Evolutionary conservation across 1,140 invertebrate species (phyloP), one percentile per base, ranked within the genome.

Genomic region (Pachypsylla venusta): DNA sequence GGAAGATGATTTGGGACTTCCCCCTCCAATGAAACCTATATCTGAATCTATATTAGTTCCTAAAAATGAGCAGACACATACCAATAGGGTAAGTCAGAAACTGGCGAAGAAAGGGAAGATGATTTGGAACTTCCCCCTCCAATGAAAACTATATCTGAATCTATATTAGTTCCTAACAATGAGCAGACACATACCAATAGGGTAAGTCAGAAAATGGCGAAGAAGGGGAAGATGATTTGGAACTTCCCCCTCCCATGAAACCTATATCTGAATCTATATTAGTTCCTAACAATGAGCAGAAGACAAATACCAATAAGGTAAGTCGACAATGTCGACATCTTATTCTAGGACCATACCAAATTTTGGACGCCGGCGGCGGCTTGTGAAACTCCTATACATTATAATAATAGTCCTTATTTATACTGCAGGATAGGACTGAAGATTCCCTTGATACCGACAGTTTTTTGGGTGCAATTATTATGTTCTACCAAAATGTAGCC

Each of bases 11-110:
- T 78, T 91, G 1, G 91, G 94, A 74, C 73, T 95, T 64, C 92
- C 92, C 26, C 93, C 93, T 24, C 92, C 93, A 1, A 95, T 95
- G 92, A 89, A 91, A 70, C 90, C 93, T 3, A 90, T 95, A 66
- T 85, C 89, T 67, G 85, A 89, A 67, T 78, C 82, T 16, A 79
- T 83, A 27, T 69, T 81, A 16, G 77, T 77, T 68, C 74, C 19
- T 64, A 70, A n/a, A n/a, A n/a, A 76, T 56, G 81, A 85, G 53
- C 79, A 83, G 63, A 73, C 78, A 62, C 77, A 82, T 54, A 76
- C 78, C 54, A 82, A 83, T 72, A 70, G 83, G 71, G 83, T 84
- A 65, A 76, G 76, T 71, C 68, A 55, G 65, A 67, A 35, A 65
- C 67, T 26, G 72, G 69, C 55, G 81, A 81, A 60, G 86, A 89